A percentile compares a stretch with the other conserved stretches of the same genome.
phyloP scores from a whole-genome alignment of 2,797 vertebrate species.

The Anguilla pacifica region DNA sequence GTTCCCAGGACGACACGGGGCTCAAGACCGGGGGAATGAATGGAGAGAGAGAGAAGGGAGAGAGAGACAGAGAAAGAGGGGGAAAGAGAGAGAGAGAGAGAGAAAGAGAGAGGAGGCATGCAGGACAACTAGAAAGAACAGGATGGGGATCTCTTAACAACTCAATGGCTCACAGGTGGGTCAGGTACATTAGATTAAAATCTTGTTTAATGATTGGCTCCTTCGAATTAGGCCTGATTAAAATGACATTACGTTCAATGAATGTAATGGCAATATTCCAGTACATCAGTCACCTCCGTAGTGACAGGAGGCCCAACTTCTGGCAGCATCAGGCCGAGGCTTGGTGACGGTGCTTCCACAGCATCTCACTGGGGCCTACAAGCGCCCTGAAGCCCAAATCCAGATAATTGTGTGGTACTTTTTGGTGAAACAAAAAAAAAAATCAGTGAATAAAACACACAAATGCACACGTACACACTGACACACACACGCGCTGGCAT shows the following conservation, averaged over 20 bases:
- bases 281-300: background rate
- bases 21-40: background rate
- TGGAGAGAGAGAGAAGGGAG: background rate
- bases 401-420: too few species aligned
- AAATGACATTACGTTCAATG: background rate
- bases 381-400: background rate
- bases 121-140: background rate
- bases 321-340: background rate
- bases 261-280: background rate
- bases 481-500: too few species aligned
- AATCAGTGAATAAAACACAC: too few species aligned
- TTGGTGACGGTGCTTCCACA: background rate
- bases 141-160: background rate
- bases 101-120: background rate
- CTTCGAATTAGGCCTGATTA: background rate
- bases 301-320: too few species aligned
- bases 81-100: too few species aligned
- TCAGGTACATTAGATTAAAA: slow-evolving; percentile 2
- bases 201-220: background rate
- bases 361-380: background rate
- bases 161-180: background rate
- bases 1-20: background rate
- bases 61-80: background rate
- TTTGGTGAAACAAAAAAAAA: too few species aligned
- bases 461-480: too few species aligned